phyloP scores from a whole-genome alignment of 2,888 invertebrate genomes.

The Cenopis cana region DNA sequence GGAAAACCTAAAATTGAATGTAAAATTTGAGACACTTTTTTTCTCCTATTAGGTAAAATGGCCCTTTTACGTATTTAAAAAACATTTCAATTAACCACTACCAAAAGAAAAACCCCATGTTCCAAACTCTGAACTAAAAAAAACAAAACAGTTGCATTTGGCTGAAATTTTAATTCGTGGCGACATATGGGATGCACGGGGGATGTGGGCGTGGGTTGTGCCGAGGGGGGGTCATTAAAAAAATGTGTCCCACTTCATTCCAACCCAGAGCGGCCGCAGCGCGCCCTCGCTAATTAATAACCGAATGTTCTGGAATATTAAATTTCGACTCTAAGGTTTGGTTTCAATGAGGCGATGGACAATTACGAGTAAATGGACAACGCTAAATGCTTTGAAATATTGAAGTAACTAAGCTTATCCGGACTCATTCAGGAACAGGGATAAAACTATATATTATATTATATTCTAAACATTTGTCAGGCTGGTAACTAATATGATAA shows the following conservation, averaged over 20 bases:
- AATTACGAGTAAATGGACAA: slow-evolving; percentile 26
- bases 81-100: slow-evolving; percentile 15
- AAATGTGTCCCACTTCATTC: slow-evolving; percentile 82
- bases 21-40: no score
- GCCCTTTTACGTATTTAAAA: no score
- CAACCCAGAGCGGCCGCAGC: slow-evolving; percentile 66
- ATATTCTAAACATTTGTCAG: no score
- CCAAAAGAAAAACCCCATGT: slow-evolving; percentile 10
- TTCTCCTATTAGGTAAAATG: no score
- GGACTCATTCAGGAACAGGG: no score
- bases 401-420: no score
- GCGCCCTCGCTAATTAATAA: slow-evolving; percentile 73
- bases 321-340: slow-evolving; percentile 40
- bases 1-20: no score
- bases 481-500: no score
- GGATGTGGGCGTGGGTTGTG: slow-evolving; percentile 47
- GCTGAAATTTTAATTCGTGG: slow-evolving; percentile 78
- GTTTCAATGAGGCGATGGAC: slow-evolving; percentile 9
- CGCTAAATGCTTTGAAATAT: neutral
- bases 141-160: slow-evolving; percentile 61
- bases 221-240: slow-evolving; percentile 74
- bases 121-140: slow-evolving; percentile 19
- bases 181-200: slow-evolving; percentile 72
- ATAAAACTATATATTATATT: no score
- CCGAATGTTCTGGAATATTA: slow-evolving; percentile 50